A percentile compares a stretch with the other conserved stretches of the same genome.
Evolutionary conservation across 2,888 invertebrate species (phyloP).

Genomic region (Steinernema hermaphroditum): DNA sequence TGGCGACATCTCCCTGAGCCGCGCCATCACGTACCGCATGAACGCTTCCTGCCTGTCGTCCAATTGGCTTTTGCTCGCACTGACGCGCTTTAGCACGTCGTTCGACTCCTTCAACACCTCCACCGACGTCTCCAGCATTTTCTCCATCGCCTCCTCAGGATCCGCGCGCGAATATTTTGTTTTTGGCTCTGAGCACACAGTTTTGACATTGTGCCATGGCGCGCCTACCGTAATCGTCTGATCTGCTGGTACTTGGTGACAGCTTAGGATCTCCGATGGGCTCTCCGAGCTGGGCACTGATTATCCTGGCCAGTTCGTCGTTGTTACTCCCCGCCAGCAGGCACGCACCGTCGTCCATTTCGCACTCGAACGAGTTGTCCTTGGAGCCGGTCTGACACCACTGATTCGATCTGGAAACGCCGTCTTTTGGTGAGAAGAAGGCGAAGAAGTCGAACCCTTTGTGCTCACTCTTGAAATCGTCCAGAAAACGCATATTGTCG

Average conservation of each 20-base stretch:
- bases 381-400: neutral
- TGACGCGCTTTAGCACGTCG: constrained; percentile 2
- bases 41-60: constrained; percentile 10
- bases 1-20: constrained; percentile 14
- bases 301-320: constrained; percentile 21
- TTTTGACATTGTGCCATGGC: too few relatives aligned
- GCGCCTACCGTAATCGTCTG: constrained; percentile 27
- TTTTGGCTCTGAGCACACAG: constrained; percentile 18
- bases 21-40: constrained; percentile 15
- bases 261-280: neutral
- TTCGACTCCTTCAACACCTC: constrained; percentile 16
- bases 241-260: constrained; percentile 13
- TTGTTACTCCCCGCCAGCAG: constrained; percentile 16
- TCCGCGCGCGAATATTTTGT: neutral
- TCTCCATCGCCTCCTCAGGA: constrained; percentile 10
- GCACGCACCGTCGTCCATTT: neutral
- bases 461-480: constrained; percentile 22
- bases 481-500: constrained; percentile 26
- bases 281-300: constrained; percentile 14
- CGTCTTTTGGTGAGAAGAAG: too few relatives aligned
- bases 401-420: neutral
- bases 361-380: constrained; percentile 12
- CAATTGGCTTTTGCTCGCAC: neutral
- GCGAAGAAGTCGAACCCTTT: too few relatives aligned
- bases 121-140: constrained; percentile 15